Base-by-base conservation (phyloP, 2,113 vertebrate genomes). In the Panurus biarmicus region DNA sequence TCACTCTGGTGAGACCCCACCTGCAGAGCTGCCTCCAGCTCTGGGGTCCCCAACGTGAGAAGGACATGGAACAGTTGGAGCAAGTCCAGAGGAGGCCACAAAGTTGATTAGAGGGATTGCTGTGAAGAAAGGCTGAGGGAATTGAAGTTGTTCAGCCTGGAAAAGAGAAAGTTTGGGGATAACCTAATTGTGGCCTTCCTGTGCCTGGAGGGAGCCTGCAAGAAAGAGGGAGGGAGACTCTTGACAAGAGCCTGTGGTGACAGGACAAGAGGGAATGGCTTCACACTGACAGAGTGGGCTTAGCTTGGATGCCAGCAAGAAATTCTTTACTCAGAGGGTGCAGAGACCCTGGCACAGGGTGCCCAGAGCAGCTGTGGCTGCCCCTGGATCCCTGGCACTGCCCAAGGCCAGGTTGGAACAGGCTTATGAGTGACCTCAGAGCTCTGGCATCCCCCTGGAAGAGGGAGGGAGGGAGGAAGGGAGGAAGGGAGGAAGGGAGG, bases 41-140 rank as follows among this genome's bases (percentile, higher is more conserved):
- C 45, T 3, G 18, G 23, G 28, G 12, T n/a, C 23, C 33, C 15
- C 33, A 51, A 0, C 2, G 2, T 1, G 20, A 26, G 40, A 4
- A 48, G 44, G 45, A 65, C 22, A 5, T 11, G 67, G 50, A 73
- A 2, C 14, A 44, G 22, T 2, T 57, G 67, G 33, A 66, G 60
- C 12, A 9, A 24, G 25, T 2, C 51, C 76, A 88, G 66, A 51
- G 44, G 51, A 56, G 35, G 25, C 25, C 40, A 17, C 2, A 1
- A 4, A 4, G 44, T 1, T 51, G 10, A 23, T 58, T 2, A 17
- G 51, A 81, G 38, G 60, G 51, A 20, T 33, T 65, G 29, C 21
- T 42, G 4, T 5, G 8, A 36, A 5, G 28, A 73, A 11, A 24
- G 36, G 60, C 33, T 58, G 60, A 44, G 36, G 54, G 28, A 28